These are phyloP conservation scores for Terrapene triunguis DNA, from an alignment of 2,113 vertebrate genomes.

Conservation along the genomic window DNA sequence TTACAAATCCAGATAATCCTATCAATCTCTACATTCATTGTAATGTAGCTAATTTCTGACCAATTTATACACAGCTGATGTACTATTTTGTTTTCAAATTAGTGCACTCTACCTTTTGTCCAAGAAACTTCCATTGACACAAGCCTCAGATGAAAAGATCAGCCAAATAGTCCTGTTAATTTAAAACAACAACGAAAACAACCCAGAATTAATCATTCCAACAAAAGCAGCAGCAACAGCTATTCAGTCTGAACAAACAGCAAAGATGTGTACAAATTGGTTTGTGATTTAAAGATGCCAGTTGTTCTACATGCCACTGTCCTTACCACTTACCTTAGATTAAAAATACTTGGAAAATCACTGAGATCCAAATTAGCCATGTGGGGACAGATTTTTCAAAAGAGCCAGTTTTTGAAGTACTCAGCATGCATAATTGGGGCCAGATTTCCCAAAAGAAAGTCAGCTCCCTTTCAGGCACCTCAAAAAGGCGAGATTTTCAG, in stretches of 20 bases:
- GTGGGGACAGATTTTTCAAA: not conserved
- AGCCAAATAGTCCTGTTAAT: slow-evolving; percentile 49
- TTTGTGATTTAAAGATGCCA: not conserved
- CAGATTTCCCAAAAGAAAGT: not conserved
- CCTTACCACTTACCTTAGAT: not conserved
- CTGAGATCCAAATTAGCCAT: not conserved
- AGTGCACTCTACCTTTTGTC: slow-evolving; percentile 44
- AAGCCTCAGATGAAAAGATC: slow-evolving; percentile 74
- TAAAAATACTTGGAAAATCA: not conserved
- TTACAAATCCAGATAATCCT: not conserved
- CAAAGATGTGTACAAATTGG: fast-evolving
- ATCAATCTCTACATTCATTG: not conserved
- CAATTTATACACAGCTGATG: not conserved
- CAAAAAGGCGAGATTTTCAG: not conserved
- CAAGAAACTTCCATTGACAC: slow-evolving; percentile 77
- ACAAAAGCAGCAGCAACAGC: not conserved
- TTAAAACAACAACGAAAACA: not conserved
- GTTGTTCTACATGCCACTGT: not conserved
- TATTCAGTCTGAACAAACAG: not conserved
- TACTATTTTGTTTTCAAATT: not conserved
- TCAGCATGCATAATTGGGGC: not conserved
- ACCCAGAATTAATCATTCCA: slow-evolving; percentile 9
- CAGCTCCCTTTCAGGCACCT: not conserved
- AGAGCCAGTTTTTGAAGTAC: not conserved
- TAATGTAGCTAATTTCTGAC: not conserved